A percentile compares a stretch with the other conserved stretches of the same genome.
Evolutionary conservation across 2,113 vertebrate genomes (phyloP).

Genomic region (Daphoenositta chrysoptera): DNA sequence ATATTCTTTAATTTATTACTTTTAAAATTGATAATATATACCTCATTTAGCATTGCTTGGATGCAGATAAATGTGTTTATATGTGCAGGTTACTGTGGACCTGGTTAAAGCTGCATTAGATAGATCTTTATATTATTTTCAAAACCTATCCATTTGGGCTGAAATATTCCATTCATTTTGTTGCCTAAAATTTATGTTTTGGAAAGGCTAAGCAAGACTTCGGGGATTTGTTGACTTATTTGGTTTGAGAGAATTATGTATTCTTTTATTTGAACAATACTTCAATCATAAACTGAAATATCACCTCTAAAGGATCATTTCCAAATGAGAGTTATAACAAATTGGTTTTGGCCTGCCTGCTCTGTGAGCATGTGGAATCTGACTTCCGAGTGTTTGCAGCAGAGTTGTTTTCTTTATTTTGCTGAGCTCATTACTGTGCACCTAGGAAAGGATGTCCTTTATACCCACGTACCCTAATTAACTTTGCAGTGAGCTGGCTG

Average conservation of each 20-base stretch:
- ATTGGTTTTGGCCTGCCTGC: neutral
- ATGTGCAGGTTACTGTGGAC: neutral
- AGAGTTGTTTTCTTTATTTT: neutral
- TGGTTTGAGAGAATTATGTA: neutral
- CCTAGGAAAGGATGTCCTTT: neutral
- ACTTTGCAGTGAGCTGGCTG: neutral
- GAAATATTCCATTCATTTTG: neutral
- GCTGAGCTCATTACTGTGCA: neutral
- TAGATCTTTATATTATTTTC: neutral
- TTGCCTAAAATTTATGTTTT: neutral
- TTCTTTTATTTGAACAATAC: neutral
- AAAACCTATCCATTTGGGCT: neutral
- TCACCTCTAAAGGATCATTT: neutral
- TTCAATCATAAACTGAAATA: neutral
- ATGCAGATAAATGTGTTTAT: neutral
- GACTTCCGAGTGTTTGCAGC: neutral
- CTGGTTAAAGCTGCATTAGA: neutral
- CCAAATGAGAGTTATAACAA: neutral
- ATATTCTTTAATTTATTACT: neutral
- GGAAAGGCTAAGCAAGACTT: neutral
- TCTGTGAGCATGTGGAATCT: neutral
- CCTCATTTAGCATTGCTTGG: neutral
- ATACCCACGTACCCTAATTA: rapidly evolving
- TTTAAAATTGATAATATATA: neutral
- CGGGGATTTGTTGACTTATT: neutral